Percentiles rank a stretch among this genome's conserved stretches.
phyloP scores from a whole-genome alignment of 2,888 invertebrate genomes.

The Meteorus cinctellus region DNA sequence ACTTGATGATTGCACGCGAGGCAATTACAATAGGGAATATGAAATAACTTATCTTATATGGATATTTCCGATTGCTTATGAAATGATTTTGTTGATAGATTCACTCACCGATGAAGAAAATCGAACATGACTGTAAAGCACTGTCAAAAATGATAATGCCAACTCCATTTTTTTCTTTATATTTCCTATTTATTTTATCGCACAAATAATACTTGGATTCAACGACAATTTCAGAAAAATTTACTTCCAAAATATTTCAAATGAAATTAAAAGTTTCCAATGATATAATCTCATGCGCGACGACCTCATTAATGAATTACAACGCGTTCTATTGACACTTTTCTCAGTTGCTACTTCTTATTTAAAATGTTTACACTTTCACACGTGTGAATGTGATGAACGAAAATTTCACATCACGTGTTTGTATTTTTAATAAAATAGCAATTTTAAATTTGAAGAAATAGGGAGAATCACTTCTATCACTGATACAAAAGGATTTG shows the following conservation, averaged over 20 bases:
- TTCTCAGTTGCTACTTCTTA: neutral
- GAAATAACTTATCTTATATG: no score
- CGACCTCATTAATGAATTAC: neutral
- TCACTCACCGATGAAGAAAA: slow-evolving; percentile 52
- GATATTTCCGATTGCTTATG: neutral
- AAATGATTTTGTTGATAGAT: neutral
- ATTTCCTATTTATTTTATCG: slow-evolving; percentile 1
- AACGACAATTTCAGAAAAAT: neutral
- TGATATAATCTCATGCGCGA: neutral
- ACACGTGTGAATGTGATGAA: neutral
- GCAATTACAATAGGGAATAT: no score
- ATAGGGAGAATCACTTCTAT: neutral
- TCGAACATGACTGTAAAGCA: slow-evolving; percentile 52
- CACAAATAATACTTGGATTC: neutral
- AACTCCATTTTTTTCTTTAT: slow-evolving; percentile 51
- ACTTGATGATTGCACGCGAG: no score
- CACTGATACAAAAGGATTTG: no score
- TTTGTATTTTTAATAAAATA: neutral
- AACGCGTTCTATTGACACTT: neutral
- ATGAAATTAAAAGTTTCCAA: neutral
- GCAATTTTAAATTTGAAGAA: neutral
- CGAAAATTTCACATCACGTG: neutral
- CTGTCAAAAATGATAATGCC: slow-evolving; percentile 49
- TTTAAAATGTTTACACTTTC: slow-evolving; percentile 5
- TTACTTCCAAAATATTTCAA: neutral